Conservation (phyloP, 2,888 invertebrate genomes). For the Epinotia ramella region DNA sequence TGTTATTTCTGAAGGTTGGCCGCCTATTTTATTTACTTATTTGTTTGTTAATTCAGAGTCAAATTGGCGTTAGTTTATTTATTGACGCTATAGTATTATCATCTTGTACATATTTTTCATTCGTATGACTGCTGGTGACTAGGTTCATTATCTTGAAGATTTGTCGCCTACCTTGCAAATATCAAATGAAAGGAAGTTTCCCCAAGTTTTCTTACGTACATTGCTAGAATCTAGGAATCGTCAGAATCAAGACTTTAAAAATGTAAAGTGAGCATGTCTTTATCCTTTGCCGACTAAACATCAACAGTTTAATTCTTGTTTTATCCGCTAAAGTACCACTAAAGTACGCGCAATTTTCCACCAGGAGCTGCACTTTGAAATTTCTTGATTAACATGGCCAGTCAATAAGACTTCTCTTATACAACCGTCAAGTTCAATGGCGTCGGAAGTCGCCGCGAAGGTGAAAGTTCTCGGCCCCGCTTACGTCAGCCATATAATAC, state of each 20-base stretch:
- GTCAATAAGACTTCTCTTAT: slow-evolving; percentile 33
- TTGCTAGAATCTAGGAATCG: not conserved
- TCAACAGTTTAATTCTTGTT: not conserved
- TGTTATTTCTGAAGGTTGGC: not conserved
- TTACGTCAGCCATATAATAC: slow-evolving; percentile 51
- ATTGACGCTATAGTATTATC: not conserved
- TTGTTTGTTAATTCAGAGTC: not conserved
- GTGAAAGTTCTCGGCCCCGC: slow-evolving; percentile 69
- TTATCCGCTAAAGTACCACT: not conserved
- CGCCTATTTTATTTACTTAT: not conserved
- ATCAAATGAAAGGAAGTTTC: not conserved
- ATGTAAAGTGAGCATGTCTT: not conserved
- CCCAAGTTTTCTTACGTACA: not conserved
- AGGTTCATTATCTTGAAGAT: not conserved
- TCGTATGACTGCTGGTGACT: not conserved
- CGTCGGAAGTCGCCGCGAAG: slow-evolving; percentile 66
- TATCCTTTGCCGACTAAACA: not conserved
- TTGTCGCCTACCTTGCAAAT: not conserved
- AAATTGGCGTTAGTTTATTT: not conserved
- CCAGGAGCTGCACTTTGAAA: not conserved
- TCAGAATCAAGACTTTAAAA: not conserved
- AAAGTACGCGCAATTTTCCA: not conserved
- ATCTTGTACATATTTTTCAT: not conserved
- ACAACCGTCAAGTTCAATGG: slow-evolving; percentile 73
- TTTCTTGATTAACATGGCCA: not conserved